Percentiles rank a stretch among this genome's conserved stretches.
Conservation (phyloP, 2,113 vertebrate species). For the Canis aureus region DNA sequence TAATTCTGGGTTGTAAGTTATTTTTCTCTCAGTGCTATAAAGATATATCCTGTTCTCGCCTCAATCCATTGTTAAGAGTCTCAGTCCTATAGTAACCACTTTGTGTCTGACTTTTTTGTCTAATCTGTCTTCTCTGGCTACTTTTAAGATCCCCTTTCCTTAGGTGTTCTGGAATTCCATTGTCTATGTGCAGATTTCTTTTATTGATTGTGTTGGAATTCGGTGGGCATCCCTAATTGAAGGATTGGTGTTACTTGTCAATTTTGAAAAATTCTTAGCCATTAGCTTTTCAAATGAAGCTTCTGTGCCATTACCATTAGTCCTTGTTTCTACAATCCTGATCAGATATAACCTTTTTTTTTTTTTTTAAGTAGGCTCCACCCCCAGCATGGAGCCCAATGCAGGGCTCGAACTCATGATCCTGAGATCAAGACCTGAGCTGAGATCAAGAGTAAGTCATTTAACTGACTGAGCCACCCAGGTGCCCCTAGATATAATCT, state of each 20-base stretch:
- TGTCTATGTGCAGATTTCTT: neutral
- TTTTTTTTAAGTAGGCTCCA: neutral
- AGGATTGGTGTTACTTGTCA: neutral
- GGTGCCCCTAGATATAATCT: neutral
- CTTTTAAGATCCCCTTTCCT: constrained; percentile 27
- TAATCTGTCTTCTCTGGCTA: constrained; percentile 15
- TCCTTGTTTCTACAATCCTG: neutral
- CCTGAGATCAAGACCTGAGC: neutral
- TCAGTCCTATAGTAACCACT: neutral
- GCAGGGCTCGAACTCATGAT: neutral
- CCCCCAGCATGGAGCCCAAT: neutral
- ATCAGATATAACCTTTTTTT: neutral
- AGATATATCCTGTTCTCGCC: neutral
- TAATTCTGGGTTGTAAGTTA: neutral
- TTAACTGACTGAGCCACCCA: neutral
- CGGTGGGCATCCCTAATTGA: neutral
- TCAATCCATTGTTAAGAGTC: neutral
- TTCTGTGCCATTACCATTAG: neutral
- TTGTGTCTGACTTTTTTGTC: neutral
- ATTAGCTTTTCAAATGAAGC: neutral
- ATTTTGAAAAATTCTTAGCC: neutral
- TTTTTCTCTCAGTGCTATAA: constrained; percentile 57
- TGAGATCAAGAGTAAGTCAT: neutral
- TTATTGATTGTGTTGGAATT: constrained; percentile 25
- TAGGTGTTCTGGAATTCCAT: neutral